A percentile compares a stretch with the other conserved stretches of the same genome.
Evolutionary conservation across 35 echinoderm and acorn worm genomes (phyloP).

Genomic region (Eucidaris tribuloides): DNA sequence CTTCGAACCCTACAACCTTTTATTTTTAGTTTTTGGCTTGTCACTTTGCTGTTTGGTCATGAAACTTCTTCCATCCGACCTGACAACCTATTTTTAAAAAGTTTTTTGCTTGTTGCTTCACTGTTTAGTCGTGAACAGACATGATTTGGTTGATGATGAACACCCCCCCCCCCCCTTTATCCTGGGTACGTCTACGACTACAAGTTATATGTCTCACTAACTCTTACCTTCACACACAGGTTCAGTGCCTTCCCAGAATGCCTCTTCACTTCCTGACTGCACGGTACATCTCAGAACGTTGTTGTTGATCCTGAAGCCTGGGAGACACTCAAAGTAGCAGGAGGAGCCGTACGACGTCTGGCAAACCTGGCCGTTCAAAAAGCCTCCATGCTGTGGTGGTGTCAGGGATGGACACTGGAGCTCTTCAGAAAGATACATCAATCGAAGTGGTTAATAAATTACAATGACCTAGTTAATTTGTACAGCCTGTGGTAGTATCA

Average conservation of each 20-base stretch:
- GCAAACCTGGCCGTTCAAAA: conserved; percentile 2
- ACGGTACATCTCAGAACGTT: conserved; percentile 3
- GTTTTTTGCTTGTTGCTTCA: neutral
- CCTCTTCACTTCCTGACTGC: neutral
- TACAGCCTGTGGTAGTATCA: too few relatives aligned
- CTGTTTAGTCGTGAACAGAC: neutral
- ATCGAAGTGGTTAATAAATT: too few relatives aligned
- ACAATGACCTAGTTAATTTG: too few relatives aligned
- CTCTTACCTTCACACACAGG: conserved; percentile 25
- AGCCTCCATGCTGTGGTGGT: conserved; percentile 29
- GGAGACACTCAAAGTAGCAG: conserved; percentile 52
- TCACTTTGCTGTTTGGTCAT: neutral
- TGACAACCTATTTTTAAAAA: neutral
- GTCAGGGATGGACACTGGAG: conserved; percentile 16
- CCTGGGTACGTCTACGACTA: neutral
- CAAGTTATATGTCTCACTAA: neutral
- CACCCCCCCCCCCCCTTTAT: neutral
- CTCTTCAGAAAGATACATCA: neutral
- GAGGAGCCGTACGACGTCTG: conserved; percentile 4
- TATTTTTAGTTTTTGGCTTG: too few relatives aligned
- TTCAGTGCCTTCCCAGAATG: conserved; percentile 28
- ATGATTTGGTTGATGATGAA: neutral
- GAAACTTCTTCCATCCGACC: neutral
- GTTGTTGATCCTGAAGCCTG: conserved; percentile 22
- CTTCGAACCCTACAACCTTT: too few relatives aligned